These are phyloP conservation scores for Cynodonichthys magdalenae DNA, from an alignment of 2,797 vertebrate genomes.

Conservation along the genomic window DNA sequence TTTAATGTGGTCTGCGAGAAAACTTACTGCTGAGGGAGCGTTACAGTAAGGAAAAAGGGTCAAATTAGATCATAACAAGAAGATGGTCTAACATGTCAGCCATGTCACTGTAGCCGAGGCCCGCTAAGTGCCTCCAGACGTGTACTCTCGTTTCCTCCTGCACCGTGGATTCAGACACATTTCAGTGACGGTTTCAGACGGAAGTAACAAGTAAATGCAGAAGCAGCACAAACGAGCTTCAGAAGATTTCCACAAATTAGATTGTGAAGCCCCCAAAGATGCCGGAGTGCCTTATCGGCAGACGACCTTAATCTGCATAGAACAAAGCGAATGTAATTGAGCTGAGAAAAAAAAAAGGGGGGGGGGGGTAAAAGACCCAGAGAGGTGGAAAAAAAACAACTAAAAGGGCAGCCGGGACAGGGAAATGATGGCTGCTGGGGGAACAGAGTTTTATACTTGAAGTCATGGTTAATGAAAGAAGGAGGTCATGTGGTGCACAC, in stretches of 20 bases:
- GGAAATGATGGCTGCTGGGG: conserved; percentile 21
- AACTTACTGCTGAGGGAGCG: not conserved
- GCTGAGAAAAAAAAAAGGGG: conserved; percentile 36
- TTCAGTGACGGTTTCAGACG: conserved; percentile 14
- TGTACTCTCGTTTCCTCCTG: conserved; percentile 37
- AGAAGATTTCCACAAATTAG: conserved; percentile 43
- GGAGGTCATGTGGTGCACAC: conserved; percentile 12
- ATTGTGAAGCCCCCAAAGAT: conserved; percentile 36
- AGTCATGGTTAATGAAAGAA: conserved; percentile 54
- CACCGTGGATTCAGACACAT: conserved; percentile 23
- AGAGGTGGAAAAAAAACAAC: conserved; percentile 15
- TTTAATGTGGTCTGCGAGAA: not conserved
- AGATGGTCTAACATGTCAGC: not conserved
- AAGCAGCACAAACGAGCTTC: conserved; percentile 22
- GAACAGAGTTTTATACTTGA: conserved; percentile 27
- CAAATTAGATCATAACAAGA: not conserved
- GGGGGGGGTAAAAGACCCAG: conserved; percentile 33
- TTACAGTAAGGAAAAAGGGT: not conserved
- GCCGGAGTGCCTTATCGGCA: conserved; percentile 47
- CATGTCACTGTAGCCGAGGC: not conserved
- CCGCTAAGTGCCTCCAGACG: conserved; percentile 1
- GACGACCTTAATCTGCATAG: conserved; percentile 64
- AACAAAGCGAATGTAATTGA: conserved; percentile 66
- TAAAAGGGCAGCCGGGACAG: conserved; percentile 25
- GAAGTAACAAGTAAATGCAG: conserved; percentile 34